These are phyloP conservation scores for Drosophila maculinotata DNA, from an alignment of 2,888 invertebrate species.

Conservation along the genomic window DNA sequence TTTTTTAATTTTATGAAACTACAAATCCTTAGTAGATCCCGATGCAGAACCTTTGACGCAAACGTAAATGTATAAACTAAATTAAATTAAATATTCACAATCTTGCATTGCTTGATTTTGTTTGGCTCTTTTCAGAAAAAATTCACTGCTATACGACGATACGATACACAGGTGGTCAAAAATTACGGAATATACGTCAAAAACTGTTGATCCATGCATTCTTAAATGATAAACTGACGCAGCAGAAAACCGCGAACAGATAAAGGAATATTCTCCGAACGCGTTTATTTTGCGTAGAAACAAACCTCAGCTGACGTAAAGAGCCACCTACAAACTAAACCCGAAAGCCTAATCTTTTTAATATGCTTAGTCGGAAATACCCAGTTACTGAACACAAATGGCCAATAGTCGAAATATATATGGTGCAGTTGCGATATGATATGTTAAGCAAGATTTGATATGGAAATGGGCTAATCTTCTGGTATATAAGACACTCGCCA, in stretches of 20 bases:
- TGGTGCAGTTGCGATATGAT: not conserved
- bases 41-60: not conserved
- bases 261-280: constrained; percentile 11
- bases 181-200: not conserved
- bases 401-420: not conserved
- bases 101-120: not conserved
- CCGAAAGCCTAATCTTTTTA: constrained; percentile 20
- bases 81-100: not conserved
- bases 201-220: not conserved
- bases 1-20: not conserved
- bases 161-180: not conserved
- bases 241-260: not conserved
- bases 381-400: not conserved
- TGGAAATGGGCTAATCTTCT: not conserved
- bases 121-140: not conserved
- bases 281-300: not conserved
- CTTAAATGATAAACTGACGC: not conserved
- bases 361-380: constrained; percentile 3
- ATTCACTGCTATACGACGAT: too few species aligned
- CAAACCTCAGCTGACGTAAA: constrained; percentile 21
- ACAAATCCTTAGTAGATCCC: not conserved
- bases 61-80: not conserved
- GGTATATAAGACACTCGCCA: constrained; percentile 46
- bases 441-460: constrained; percentile 8
- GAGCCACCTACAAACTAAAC: not conserved